Evolutionary conservation across 2,888 invertebrate species (phyloP).

Genomic region (Parnassius apollo): DNA sequence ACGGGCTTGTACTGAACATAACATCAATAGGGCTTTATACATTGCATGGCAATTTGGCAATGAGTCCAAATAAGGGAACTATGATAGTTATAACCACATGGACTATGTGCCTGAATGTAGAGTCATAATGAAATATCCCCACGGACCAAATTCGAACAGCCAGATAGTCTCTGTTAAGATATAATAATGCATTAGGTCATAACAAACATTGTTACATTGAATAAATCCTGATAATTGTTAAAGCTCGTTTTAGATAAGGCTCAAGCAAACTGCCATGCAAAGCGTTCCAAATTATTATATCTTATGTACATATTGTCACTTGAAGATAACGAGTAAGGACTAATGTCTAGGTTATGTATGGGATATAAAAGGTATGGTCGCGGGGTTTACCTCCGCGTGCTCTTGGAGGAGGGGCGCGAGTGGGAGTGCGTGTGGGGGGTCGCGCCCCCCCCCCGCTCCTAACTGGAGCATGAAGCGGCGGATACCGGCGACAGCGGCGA

Average conservation of each 20-base stretch:
- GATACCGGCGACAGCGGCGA: constrained; percentile 92
- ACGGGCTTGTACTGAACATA: constrained; percentile 61
- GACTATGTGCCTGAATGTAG: constrained; percentile 20
- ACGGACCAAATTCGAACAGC: too few relatives aligned
- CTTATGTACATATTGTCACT: constrained; percentile 82
- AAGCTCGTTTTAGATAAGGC: constrained; percentile 16
- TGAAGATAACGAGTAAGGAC: constrained; percentile 75
- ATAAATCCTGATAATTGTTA: constrained; percentile 7
- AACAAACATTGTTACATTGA: neutral
- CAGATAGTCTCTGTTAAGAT: too few relatives aligned
- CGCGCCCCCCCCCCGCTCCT: constrained; percentile 83
- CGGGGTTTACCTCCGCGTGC: constrained; percentile 77
- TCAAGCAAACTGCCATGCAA: constrained; percentile 56
- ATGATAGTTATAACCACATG: constrained; percentile 28
- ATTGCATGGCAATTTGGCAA: constrained; percentile 55
- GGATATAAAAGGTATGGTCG: constrained; percentile 55
- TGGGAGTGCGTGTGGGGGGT: constrained; percentile 77
- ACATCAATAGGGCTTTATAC: constrained; percentile 58
- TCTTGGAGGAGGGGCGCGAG: constrained; percentile 80
- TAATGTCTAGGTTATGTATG: constrained; percentile 62
- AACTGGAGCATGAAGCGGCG: constrained; percentile 96
- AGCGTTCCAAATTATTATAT: constrained; percentile 73
- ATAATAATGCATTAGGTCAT: constrained; percentile 24
- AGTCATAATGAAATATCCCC: neutral
- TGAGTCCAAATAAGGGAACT: constrained; percentile 15